These are phyloP conservation scores for Zelostemma sp. DNA, from an alignment of 1,140 invertebrate species.

Conservation along the genomic window DNA sequence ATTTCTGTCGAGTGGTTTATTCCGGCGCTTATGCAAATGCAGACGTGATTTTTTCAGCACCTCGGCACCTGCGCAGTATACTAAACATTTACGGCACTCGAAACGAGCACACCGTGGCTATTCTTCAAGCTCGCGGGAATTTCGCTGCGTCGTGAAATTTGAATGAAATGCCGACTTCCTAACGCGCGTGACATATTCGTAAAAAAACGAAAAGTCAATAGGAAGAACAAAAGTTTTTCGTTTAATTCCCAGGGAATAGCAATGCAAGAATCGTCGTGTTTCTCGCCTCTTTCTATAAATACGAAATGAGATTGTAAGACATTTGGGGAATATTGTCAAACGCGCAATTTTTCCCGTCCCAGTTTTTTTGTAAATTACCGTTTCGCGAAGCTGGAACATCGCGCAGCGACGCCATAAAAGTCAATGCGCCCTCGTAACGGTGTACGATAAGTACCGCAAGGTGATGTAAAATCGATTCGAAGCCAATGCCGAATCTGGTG, in stretches of 20 bases:
- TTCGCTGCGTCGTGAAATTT: constrained; percentile 48
- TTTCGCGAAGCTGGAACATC: constrained; percentile 33
- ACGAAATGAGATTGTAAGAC: not conserved
- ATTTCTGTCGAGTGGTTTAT: constrained; percentile 70
- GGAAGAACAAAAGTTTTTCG: too few relatives aligned
- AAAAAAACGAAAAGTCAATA: too few relatives aligned
- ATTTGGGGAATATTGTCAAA: constrained; percentile 12
- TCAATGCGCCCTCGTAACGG: constrained; percentile 55
- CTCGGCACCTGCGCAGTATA: constrained; percentile 58
- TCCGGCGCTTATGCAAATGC: constrained; percentile 70
- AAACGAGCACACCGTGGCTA: constrained; percentile 11
- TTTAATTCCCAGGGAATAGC: not conserved
- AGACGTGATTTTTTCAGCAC: constrained; percentile 70
- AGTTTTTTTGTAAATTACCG: constrained; percentile 29
- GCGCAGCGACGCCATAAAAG: constrained; percentile 49
- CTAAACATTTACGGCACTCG: constrained; percentile 56
- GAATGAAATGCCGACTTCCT: constrained; percentile 35
- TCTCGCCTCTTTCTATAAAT: not conserved
- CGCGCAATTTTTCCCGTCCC: constrained; percentile 11
- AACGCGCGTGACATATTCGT: too few relatives aligned
- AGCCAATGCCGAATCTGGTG: constrained; percentile 59
- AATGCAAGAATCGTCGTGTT: not conserved
- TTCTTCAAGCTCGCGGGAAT: constrained; percentile 37
- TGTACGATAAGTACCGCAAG: constrained; percentile 54
- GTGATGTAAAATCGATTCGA: constrained; percentile 64